Evolutionary conservation across 2,113 vertebrate species (phyloP).

Genomic region (Stigmatopora nigra): DNA sequence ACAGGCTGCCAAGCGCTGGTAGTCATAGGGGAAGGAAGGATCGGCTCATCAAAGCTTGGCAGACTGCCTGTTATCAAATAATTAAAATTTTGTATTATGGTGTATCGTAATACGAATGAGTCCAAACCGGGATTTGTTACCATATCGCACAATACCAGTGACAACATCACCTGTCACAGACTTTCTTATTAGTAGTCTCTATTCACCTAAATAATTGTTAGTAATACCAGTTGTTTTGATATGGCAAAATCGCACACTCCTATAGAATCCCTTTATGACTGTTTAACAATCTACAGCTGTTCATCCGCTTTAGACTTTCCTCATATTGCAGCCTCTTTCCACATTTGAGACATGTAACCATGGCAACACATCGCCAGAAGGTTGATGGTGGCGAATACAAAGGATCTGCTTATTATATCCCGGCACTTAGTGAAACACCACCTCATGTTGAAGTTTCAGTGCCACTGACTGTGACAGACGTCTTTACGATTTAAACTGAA

Average conservation of each 20-base stretch:
- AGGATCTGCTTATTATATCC: neutral
- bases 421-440: neutral
- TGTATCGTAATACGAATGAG: too few relatives aligned
- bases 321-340: neutral
- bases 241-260: too few relatives aligned
- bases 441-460: neutral
- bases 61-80: conserved; percentile 31
- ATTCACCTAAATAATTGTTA: neutral
- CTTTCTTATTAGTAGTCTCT: neutral
- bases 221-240: too few relatives aligned
- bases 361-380: neutral
- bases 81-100: too few relatives aligned
- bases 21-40: conserved; percentile 54
- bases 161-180: neutral
- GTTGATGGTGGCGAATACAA: neutral
- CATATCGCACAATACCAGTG: too few relatives aligned
- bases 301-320: neutral
- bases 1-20: conserved; percentile 54
- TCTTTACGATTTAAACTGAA: neutral
- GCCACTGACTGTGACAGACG: too few relatives aligned
- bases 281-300: too few relatives aligned
- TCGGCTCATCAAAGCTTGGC: conserved; percentile 48
- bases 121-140: too few relatives aligned
- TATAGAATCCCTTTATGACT: too few relatives aligned
- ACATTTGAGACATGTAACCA: neutral